Evolutionary conservation across 2,888 invertebrate species (phyloP).

Genomic region (Chloroclysta siterata): DNA sequence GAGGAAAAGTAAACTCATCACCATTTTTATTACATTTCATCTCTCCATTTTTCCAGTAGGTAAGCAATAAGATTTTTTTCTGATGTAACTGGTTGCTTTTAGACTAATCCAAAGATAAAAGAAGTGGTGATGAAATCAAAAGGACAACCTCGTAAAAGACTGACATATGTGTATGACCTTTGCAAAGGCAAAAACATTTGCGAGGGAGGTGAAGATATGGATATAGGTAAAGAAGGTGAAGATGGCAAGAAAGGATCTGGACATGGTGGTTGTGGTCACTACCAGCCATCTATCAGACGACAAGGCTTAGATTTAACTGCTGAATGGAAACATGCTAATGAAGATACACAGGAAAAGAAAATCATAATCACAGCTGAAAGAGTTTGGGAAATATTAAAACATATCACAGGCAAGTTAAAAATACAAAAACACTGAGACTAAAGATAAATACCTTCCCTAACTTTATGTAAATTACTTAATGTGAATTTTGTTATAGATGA

Average conservation of each 20-base stretch:
- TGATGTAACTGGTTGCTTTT: constrained; percentile 50
- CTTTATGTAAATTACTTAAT: background rate
- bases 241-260: constrained; percentile 85
- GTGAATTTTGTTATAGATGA: constrained; percentile 87
- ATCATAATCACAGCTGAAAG: constrained; percentile 96
- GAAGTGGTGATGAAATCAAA: constrained; percentile 98
- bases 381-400: constrained; percentile 98
- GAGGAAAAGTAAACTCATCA: background rate
- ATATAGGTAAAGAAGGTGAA: constrained; percentile 92
- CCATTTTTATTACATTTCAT: no score
- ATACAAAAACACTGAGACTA: background rate
- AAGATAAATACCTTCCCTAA: no score
- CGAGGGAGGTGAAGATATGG: constrained; percentile 99
- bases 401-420: constrained; percentile 87
- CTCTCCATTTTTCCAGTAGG: no score
- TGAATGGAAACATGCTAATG: constrained; percentile 99
- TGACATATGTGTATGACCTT: constrained; percentile 98
- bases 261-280: constrained; percentile 99
- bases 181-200: constrained; percentile 99
- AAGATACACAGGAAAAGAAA: constrained; percentile 99
- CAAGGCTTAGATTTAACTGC: constrained; percentile 96
- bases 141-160: constrained; percentile 96
- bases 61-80: background rate
- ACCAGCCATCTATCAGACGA: constrained; percentile 96
- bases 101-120: constrained; percentile 96